phyloP scores from a whole-genome alignment of 1,140 invertebrate genomes.

The Heliconius himera region DNA sequence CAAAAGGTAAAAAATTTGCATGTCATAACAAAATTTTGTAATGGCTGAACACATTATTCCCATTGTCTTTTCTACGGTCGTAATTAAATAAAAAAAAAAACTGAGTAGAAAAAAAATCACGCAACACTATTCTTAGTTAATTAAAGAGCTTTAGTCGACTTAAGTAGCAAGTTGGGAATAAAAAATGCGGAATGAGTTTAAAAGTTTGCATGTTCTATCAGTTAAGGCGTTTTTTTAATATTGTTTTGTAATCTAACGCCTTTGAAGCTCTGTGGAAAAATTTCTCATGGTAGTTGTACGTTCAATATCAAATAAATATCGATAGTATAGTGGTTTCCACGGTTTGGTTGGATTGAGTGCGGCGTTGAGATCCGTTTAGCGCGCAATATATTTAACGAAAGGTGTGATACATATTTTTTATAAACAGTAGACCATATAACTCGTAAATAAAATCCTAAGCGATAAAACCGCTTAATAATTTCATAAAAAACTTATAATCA shows the following conservation, averaged over 20 bases:
- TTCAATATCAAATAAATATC: background rate
- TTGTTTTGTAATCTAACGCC: background rate
- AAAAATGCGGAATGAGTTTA: constrained; percentile 65
- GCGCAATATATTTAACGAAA: too few species aligned
- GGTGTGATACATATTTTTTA: too few species aligned
- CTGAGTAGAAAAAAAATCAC: constrained; percentile 55
- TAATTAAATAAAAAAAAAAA: constrained; percentile 80
- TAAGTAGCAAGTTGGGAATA: constrained; percentile 76
- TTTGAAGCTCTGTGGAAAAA: background rate
- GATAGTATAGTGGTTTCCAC: background rate
- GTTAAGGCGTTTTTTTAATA: constrained; percentile 56
- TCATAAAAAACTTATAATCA: too few species aligned
- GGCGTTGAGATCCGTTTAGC: too few species aligned
- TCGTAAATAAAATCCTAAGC: too few species aligned
- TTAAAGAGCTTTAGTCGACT: constrained; percentile 72
- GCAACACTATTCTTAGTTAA: constrained; percentile 76
- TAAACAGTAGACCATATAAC: too few species aligned
- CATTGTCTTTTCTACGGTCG: constrained; percentile 65
- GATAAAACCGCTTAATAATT: too few species aligned
- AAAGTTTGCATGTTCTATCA: constrained; percentile 64
- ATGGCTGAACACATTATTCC: constrained; percentile 71
- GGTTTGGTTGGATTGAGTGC: too few species aligned
- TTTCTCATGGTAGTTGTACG: background rate
- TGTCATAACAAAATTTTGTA: constrained; percentile 59
- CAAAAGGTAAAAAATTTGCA: constrained; percentile 62